Evolutionary conservation across 2,797 vertebrate genomes (phyloP).

Genomic region (Fistularia commersonii): DNA sequence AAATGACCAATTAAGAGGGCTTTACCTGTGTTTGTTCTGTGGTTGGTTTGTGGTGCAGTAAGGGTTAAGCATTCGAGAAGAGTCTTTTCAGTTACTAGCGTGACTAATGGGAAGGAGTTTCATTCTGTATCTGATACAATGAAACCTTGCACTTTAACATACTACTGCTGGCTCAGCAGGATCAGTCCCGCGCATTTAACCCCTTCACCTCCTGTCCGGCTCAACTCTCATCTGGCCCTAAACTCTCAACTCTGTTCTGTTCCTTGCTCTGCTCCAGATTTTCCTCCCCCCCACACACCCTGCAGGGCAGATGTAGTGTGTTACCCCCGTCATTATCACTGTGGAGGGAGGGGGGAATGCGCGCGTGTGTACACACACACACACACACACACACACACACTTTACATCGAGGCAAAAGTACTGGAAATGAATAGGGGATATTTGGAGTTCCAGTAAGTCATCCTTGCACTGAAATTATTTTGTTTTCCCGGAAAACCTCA

Average conservation of each 20-base stretch:
- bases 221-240: conserved; percentile 31
- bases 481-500: conserved; percentile 10
- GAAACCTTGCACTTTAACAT: conserved; percentile 78
- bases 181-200: conserved; percentile 73
- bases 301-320: conserved; percentile 50
- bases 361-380: conserved; percentile 1
- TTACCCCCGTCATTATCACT: conserved; percentile 36
- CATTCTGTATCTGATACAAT: conserved; percentile 79
- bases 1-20: conserved; percentile 16
- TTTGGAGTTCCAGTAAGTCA: conserved; percentile 11
- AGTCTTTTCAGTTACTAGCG: conserved; percentile 69
- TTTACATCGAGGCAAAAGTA: conserved; percentile 25
- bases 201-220: conserved; percentile 69
- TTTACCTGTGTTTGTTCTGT: conserved; percentile 32
- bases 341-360: conserved; percentile 10
- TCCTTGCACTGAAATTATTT: conserved; percentile 7
- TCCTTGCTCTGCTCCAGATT: conserved; percentile 21
- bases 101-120: conserved; percentile 80
- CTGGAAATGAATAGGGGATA: conserved; percentile 8
- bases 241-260: conserved; percentile 28
- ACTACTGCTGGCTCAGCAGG: conserved; percentile 79
- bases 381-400: conserved; percentile 10
- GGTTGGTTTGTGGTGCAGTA: conserved; percentile 48
- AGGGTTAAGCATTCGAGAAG: conserved; percentile 61
- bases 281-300: conserved; percentile 24